Evolutionary conservation across 2,113 vertebrate species (phyloP).

Genomic region (Paratilapia polleni): DNA sequence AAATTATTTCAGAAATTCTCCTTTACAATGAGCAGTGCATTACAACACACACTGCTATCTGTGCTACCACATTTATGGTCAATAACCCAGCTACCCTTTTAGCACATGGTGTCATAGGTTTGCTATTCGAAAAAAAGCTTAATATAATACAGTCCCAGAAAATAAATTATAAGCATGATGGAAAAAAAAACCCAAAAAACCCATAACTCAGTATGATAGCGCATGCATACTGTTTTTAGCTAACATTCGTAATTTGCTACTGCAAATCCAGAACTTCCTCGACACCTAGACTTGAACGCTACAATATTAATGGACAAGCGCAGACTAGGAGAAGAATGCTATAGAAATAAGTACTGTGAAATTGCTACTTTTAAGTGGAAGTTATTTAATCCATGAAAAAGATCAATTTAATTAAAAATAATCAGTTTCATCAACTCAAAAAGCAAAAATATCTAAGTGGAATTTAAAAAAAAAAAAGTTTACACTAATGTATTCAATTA

Average conservation of each 20-base stretch:
- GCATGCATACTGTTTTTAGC: too few relatives aligned
- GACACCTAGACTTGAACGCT: fast-evolving
- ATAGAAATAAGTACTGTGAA: background rate
- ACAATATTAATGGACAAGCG: background rate
- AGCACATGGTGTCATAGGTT: background rate
- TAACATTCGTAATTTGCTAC: too few relatives aligned
- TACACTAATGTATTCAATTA: background rate
- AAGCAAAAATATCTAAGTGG: background rate
- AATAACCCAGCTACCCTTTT: fast-evolving
- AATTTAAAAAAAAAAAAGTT: background rate
- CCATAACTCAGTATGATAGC: too few relatives aligned
- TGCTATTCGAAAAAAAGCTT: background rate
- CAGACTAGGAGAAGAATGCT: background rate
- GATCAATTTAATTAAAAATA: background rate
- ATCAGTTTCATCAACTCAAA: background rate
- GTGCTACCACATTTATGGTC: background rate
- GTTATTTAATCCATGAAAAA: background rate
- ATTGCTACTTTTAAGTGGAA: background rate
- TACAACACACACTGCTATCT: background rate
- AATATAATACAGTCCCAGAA: background rate
- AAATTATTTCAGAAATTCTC: background rate
- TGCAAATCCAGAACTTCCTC: background rate
- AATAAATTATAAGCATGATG: background rate
- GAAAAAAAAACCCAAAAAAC: too few relatives aligned
- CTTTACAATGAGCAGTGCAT: fast-evolving